A percentile compares a stretch with the other conserved stretches of the same genome.
phyloP scores from a whole-genome alignment of 1,140 invertebrate genomes.

The Globodera rostochiensis region DNA sequence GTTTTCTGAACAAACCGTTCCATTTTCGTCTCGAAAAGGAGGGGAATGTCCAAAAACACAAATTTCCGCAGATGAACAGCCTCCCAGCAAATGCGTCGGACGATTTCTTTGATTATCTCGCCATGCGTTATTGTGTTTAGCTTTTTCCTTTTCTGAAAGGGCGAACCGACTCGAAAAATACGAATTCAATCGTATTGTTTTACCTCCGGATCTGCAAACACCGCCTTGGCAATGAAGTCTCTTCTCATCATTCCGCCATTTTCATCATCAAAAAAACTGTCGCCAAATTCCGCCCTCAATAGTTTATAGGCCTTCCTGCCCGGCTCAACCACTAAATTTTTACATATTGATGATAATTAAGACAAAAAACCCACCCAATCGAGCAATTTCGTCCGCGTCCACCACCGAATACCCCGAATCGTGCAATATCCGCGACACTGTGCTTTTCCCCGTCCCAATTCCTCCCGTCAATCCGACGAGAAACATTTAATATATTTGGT shows the following conservation, averaged over 20 bases:
- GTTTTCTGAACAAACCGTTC: slow-evolving; percentile 17
- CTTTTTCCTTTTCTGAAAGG: slow-evolving; percentile 9
- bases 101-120: slow-evolving; percentile 18
- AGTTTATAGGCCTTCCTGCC: slow-evolving; percentile 14
- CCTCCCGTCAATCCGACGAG: slow-evolving; percentile 23
- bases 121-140: slow-evolving; percentile 16
- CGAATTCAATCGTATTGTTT: neutral
- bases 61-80: slow-evolving; percentile 11
- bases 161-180: neutral
- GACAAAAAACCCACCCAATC: neutral
- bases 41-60: slow-evolving; percentile 25
- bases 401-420: slow-evolving; percentile 8
- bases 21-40: slow-evolving; percentile 22
- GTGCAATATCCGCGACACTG: slow-evolving; percentile 17
- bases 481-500: neutral
- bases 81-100: neutral
- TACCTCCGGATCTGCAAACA: slow-evolving; percentile 20
- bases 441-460: slow-evolving; percentile 27
- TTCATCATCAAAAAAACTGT: slow-evolving; percentile 12
- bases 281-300: slow-evolving; percentile 19
- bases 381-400: slow-evolving; percentile 28
- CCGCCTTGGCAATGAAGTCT: neutral
- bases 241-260: slow-evolving; percentile 2
- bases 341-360: neutral
- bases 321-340: slow-evolving; percentile 22